Percentiles rank a stretch among this genome's conserved stretches.
Conservation (phyloP, 2,888 invertebrate species). For the Epinotia ramella region DNA sequence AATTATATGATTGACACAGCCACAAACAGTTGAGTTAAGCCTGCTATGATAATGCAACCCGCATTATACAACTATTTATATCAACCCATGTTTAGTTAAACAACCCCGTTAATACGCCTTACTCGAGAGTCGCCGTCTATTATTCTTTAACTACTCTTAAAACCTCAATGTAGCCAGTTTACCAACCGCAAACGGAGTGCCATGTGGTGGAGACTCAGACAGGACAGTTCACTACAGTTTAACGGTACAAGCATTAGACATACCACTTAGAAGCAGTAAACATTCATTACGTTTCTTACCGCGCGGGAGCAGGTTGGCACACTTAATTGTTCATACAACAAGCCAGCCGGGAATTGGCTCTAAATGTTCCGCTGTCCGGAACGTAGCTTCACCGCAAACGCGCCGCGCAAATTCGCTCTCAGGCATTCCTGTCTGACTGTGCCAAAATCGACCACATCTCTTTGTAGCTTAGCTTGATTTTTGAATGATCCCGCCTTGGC, state of each 20-base stretch:
- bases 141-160: slow-evolving; percentile 19
- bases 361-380: slow-evolving; percentile 79
- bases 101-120: not conserved
- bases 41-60: not conserved
- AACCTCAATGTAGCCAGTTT: slow-evolving; percentile 18
- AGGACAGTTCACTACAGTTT: slow-evolving; percentile 47
- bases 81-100: not conserved
- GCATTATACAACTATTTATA: not conserved
- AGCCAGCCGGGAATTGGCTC: slow-evolving; percentile 81
- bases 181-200: slow-evolving; percentile 35
- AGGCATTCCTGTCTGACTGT: slow-evolving; percentile 55
- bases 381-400: slow-evolving; percentile 74
- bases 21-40: not conserved
- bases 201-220: slow-evolving; percentile 32
- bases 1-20: not conserved
- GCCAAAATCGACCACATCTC: slow-evolving; percentile 69
- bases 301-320: slow-evolving; percentile 72
- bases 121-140: not conserved
- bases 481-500: slow-evolving; percentile 50
- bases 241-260: slow-evolving; percentile 60
- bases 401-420: slow-evolving; percentile 66
- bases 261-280: slow-evolving; percentile 73
- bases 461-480: slow-evolving; percentile 64
- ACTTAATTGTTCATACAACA: slow-evolving; percentile 84
- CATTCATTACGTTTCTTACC: slow-evolving; percentile 79